These are phyloP conservation scores for Odiellus spinosus DNA, from an alignment of 2,888 invertebrate genomes.

Conservation along the genomic window DNA sequence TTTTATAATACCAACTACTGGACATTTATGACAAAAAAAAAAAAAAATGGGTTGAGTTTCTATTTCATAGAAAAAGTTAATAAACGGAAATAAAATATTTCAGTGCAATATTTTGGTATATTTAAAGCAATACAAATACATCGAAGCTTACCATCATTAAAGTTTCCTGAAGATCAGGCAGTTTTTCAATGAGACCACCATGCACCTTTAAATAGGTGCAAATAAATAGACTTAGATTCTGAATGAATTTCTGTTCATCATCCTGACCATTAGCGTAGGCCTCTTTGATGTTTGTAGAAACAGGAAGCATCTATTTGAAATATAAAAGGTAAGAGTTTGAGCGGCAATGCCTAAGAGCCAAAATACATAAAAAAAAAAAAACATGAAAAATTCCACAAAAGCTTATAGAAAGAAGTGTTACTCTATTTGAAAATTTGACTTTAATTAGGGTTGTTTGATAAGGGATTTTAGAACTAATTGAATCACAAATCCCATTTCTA, in stretches of 20 bases:
- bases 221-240: constrained; percentile 90
- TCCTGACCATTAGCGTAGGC: constrained; percentile 87
- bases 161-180: constrained; percentile 49
- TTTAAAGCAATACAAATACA: too few relatives aligned
- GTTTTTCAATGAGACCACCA: constrained; percentile 68
- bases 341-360: too few relatives aligned
- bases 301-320: constrained; percentile 68
- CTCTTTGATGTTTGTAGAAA: constrained; percentile 76
- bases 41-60: too few relatives aligned
- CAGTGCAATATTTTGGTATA: too few relatives aligned
- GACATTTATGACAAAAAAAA: too few relatives aligned
- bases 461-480: constrained; percentile 1
- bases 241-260: constrained; percentile 96
- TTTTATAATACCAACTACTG: too few relatives aligned
- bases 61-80: too few relatives aligned
- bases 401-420: neutral
- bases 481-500: constrained; percentile 1
- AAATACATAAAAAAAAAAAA: constrained; percentile 1
- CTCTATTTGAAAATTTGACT: neutral
- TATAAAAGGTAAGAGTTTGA: constrained; percentile 6
- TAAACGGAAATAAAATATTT: too few relatives aligned
- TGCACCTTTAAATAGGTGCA: constrained; percentile 95
- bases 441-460: constrained; percentile 2
- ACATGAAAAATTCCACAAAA: too few relatives aligned
- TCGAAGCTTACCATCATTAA: constrained; percentile 45